phyloP scores from a whole-genome alignment of 2,797 vertebrate species.

The Takifugu rubripes region DNA sequence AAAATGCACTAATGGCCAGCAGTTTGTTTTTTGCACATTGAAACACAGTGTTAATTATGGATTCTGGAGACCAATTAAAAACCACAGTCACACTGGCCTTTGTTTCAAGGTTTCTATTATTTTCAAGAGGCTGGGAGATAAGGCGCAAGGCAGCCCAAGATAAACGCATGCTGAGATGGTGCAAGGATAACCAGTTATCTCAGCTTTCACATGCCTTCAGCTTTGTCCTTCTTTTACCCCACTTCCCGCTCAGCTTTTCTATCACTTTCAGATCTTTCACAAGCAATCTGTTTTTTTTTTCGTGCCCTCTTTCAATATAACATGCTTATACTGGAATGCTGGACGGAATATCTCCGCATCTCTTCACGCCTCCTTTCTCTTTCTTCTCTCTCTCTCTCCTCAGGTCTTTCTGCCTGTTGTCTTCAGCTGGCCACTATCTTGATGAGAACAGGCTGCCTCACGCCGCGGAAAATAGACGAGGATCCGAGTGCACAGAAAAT shows the following conservation, averaged over 20 bases:
- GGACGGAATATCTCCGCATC: conserved; percentile 42
- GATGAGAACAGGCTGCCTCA: conserved; percentile 40
- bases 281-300: conserved; percentile 57
- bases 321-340: conserved; percentile 51
- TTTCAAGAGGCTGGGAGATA: conserved; percentile 59
- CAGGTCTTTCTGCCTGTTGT: conserved; percentile 10
- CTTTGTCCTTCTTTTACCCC: conserved; percentile 69
- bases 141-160: conserved; percentile 44
- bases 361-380: conserved; percentile 25
- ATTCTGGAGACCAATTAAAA: conserved; percentile 75
- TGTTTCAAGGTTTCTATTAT: conserved; percentile 73
- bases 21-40: conserved; percentile 50
- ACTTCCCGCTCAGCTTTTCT: conserved; percentile 33
- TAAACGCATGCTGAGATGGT: conserved; percentile 60
- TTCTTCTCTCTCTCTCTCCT: conserved; percentile 10
- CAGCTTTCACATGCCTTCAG: conserved; percentile 62
- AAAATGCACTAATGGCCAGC: conserved; percentile 51
- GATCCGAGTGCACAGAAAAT: conserved; percentile 17
- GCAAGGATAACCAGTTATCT: conserved; percentile 68
- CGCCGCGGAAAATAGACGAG: conserved; percentile 47
- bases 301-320: conserved; percentile 53
- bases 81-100: conserved; percentile 59
- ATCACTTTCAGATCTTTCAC: conserved; percentile 55
- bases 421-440: conserved; percentile 52
- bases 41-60: conserved; percentile 67